Evolutionary conservation across 2,888 invertebrate species (phyloP).

Genomic region (Heliconius cydno): DNA sequence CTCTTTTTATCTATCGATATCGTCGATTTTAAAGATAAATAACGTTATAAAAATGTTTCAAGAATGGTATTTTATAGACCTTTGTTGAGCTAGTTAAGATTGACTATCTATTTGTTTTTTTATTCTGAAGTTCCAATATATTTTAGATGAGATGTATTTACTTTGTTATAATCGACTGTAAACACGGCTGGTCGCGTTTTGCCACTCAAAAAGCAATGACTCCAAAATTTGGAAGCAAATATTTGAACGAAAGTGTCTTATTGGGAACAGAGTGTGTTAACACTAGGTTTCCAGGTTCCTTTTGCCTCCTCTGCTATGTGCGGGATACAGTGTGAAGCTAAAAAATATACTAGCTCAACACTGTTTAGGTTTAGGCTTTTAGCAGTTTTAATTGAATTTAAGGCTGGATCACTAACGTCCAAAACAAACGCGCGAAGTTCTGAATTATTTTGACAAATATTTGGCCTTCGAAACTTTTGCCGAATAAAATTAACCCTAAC

Average conservation of each 20-base stretch:
- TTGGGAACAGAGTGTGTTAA: too few species aligned
- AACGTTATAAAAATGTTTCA: not conserved
- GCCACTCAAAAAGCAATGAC: too few species aligned
- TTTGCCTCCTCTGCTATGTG: not conserved
- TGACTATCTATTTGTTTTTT: not conserved
- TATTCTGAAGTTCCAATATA: not conserved
- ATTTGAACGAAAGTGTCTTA: too few species aligned
- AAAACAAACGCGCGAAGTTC: slow-evolving; percentile 58
- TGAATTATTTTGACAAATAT: slow-evolving; percentile 59
- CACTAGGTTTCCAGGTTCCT: too few species aligned
- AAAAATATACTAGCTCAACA: not conserved
- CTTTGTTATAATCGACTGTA: not conserved
- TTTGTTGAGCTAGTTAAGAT: not conserved
- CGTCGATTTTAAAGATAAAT: not conserved
- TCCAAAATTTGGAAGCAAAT: too few species aligned
- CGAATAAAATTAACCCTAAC: slow-evolving; percentile 53
- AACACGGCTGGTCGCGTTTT: too few species aligned
- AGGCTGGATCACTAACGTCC: slow-evolving; percentile 49
- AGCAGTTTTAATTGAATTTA: slow-evolving; percentile 37
- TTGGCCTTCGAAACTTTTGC: slow-evolving; percentile 57
- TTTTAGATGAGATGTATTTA: not conserved
- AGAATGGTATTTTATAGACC: not conserved
- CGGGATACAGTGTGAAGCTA: not conserved
- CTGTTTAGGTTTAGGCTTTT: not conserved
- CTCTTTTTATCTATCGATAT: not conserved